Conservation (phyloP, 2,888 invertebrate genomes). For the Dendrolimus pini region DNA sequence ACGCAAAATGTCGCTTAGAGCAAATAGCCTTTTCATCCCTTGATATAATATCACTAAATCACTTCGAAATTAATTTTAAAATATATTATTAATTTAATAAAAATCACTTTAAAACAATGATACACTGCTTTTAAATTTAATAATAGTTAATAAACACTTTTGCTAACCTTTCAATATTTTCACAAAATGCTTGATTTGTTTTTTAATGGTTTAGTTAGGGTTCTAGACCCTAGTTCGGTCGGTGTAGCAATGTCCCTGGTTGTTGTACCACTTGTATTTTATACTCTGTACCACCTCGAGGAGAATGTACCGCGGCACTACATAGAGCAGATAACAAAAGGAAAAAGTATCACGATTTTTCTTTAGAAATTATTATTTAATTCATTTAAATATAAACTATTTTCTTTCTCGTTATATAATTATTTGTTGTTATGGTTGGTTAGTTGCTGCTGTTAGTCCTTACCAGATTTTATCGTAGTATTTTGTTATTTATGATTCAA, state of each 20-base stretch:
- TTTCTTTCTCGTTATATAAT: no score
- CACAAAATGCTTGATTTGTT: conserved; percentile 37
- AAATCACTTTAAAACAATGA: conserved; percentile 4
- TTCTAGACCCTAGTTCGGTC: conserved; percentile 46
- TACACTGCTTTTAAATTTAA: neutral
- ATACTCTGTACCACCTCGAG: neutral
- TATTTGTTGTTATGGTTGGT: no score
- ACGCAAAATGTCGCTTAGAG: no score
- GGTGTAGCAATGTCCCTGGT: conserved; percentile 55
- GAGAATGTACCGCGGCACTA: neutral
- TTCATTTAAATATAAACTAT: neutral
- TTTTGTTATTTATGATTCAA: no score
- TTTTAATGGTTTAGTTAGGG: conserved; percentile 36
- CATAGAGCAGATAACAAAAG: neutral
- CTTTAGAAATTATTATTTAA: neutral
- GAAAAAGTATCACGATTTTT: neutral
- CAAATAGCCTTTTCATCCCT: no score
- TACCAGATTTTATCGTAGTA: no score
- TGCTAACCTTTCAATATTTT: conserved; percentile 63
- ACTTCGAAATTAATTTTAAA: conserved; percentile 1
- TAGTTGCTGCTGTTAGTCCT: no score
- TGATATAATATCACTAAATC: no score
- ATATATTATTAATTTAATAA: neutral
- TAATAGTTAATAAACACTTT: conserved; percentile 13
- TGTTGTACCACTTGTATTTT: neutral